Conservation (phyloP, 2,888 invertebrate genomes). For the Stomorhina lunata region DNA sequence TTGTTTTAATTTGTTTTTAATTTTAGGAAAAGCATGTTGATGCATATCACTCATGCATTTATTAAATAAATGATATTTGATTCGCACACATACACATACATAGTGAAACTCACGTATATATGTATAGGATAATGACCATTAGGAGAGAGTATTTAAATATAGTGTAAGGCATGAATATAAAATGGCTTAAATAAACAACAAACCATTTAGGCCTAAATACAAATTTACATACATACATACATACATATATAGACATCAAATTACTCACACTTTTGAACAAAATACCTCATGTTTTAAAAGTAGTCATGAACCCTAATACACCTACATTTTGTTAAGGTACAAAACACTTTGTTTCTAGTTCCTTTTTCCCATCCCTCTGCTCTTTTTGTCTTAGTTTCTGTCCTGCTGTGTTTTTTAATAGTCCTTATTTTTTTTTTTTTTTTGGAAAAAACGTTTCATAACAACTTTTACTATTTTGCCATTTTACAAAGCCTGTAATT, state of each 20-base stretch:
- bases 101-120: not conserved
- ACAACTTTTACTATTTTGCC: not conserved
- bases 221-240: too few relatives aligned
- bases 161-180: not conserved
- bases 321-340: not conserved
- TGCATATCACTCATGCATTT: slow-evolving; percentile 60
- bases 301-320: not conserved
- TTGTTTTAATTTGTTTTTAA: slow-evolving; percentile 41
- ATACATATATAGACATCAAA: not conserved
- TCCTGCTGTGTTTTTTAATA: not conserved
- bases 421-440: too few relatives aligned
- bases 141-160: not conserved
- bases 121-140: too few relatives aligned
- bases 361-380: not conserved
- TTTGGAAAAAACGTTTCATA: slow-evolving; percentile 7
- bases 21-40: slow-evolving; percentile 40
- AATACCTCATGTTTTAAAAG: too few relatives aligned
- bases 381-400: not conserved
- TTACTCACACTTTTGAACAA: not conserved
- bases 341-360: not conserved
- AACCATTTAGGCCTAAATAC: not conserved
- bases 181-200: not conserved
- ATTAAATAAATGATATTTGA: slow-evolving; percentile 54
- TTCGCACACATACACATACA: not conserved
- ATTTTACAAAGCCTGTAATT: slow-evolving; percentile 6